Base-by-base conservation (phyloP, 2,113 vertebrate genomes). In the Archocentrus centrarchus region DNA sequence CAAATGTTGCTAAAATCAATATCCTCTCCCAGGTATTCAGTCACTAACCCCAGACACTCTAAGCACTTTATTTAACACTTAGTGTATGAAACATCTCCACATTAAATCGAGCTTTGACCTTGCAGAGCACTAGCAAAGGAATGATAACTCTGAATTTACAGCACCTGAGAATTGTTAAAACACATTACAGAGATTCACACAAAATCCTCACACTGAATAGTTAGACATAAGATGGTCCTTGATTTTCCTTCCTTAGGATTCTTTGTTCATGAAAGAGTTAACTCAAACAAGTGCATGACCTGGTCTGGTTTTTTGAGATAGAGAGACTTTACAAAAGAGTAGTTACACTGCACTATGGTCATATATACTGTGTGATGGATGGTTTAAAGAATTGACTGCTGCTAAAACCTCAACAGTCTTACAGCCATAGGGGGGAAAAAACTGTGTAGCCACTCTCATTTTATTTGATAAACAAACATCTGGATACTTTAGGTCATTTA, bases 1-100 rank as follows among this genome's bases (percentile, higher is more conserved):
- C 47, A 81, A 77, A 83, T 61, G 24, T 17, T 64, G 20, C 83
- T 61, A 7, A 32, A 92, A 89, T 82, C 68, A 70, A 53, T 87
- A 59, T 80, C 41, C 15, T 75, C 20, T 83, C 79, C 59, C 20
- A 9, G 20, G 62, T 37, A 14, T 62, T 81, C 22, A 68, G 8
- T 41, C 35, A 37, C 22, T 50, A 27, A 59, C 57, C 80, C 37
- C 27, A 79, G 41, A 86, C 63, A 37, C 62, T 83, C 0, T 9
- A 41, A 64, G 62, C 35, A 35, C 15, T 27, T 50, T 18, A 53
- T 82, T 77, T 44, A 83, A 75, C 61, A 82, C 75, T 76, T 60
- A 78, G 8, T 77, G 18, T 18, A 30, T 8, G 30, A 27, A 39
- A 64, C 39, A 77, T 63, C 44, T 55, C 37, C 27, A 20, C 47